Percentiles rank a stretch among this genome's conserved stretches.
Conservation (phyloP, 1,140 invertebrate species). For the Lepidurus packardi region DNA sequence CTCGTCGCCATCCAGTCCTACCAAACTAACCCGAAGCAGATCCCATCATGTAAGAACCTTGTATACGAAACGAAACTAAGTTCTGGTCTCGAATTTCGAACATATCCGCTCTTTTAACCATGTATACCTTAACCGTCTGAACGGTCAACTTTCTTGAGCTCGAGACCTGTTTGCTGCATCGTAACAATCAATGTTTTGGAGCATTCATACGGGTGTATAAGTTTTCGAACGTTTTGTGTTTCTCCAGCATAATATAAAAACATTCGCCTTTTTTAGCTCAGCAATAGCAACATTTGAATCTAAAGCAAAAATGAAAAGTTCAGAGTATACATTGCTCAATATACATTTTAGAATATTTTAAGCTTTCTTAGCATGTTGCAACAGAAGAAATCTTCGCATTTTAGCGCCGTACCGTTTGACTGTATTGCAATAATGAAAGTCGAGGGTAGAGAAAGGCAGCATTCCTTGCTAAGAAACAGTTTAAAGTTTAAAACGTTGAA, state of each 20-base stretch:
- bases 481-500: not conserved
- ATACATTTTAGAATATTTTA: too few species aligned
- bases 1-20: not conserved
- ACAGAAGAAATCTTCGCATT: too few species aligned
- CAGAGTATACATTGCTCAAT: too few species aligned
- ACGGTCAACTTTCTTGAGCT: not conserved
- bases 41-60: slow-evolving; percentile 17
- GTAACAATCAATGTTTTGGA: not conserved
- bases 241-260: too few species aligned
- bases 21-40: not conserved
- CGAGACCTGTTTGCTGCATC: not conserved
- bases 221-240: too few species aligned
- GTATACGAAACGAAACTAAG: not conserved
- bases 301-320: not conserved
- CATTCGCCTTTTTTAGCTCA: not conserved
- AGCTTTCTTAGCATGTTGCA: not conserved
- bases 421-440: too few species aligned
- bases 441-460: too few species aligned
- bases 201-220: too few species aligned
- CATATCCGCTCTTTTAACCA: not conserved
- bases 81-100: not conserved
- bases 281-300: not conserved
- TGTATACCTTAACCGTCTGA: too few species aligned
- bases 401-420: too few species aligned
- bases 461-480: not conserved